These are phyloP conservation scores for Micromesistius poutassou DNA, from an alignment of 2,797 vertebrate species.

Conservation along the genomic window DNA sequence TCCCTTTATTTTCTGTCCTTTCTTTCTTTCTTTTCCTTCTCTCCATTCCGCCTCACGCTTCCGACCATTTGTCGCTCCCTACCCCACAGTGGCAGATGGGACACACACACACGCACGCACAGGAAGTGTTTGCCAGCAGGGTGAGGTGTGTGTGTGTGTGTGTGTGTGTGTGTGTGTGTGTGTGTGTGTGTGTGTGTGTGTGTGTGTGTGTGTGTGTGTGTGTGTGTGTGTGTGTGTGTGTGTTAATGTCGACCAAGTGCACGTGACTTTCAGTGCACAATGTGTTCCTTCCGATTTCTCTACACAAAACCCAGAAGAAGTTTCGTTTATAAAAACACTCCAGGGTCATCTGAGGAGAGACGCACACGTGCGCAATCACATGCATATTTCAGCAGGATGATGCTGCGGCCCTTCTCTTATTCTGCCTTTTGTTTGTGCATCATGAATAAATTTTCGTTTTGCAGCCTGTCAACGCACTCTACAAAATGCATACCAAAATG, in stretches of 20 bases:
- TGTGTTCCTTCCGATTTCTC: conserved; percentile 45
- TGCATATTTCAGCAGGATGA: too few species aligned
- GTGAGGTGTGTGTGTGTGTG: too few species aligned
- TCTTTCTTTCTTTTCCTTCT: conserved; percentile 8
- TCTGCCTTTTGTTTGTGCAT: too few species aligned
- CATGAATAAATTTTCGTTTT: not conserved
- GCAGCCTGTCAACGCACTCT: not conserved
- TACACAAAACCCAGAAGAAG: conserved; percentile 27
- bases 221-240: too few species aligned
- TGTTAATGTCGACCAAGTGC: not conserved
- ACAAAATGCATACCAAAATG: not conserved
- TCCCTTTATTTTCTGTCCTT: conserved; percentile 2
- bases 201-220: too few species aligned
- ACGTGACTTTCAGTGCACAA: conserved; percentile 32
- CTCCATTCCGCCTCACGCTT: not conserved
- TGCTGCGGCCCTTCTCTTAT: too few species aligned
- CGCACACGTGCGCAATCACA: too few species aligned
- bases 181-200: not conserved
- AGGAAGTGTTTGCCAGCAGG: conserved; percentile 34
- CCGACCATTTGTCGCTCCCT: not conserved
- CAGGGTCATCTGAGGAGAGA: not conserved
- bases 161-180: too few species aligned
- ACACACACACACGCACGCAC: not conserved
- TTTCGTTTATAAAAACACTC: not conserved
- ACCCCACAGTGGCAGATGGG: conserved; percentile 1